These are phyloP conservation scores for Thamnophis elegans DNA, from an alignment of 2,797 vertebrate species.

Conservation along the genomic window DNA sequence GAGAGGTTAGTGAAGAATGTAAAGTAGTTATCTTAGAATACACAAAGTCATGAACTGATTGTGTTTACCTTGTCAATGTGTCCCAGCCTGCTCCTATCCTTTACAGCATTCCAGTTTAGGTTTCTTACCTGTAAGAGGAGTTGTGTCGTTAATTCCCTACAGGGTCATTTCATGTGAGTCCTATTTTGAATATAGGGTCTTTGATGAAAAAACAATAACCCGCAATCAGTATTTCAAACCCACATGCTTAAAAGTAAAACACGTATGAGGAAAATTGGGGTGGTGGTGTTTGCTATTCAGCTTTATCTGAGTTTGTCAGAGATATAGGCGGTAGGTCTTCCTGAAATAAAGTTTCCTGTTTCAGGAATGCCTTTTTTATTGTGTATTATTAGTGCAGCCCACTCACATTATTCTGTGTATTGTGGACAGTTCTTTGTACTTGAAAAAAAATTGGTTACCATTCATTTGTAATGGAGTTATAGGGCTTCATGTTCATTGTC, in stretches of 20 bases:
- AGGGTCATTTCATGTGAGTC: not conserved
- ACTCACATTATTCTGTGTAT: not conserved
- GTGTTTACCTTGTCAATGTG: not conserved
- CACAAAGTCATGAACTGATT: not conserved
- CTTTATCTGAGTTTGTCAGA: not conserved
- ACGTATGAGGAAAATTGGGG: not conserved
- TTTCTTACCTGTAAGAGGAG: not conserved
- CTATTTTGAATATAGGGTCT: not conserved
- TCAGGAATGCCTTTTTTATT: constrained; percentile 8
- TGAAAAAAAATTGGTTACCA: not conserved
- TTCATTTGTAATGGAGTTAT: not conserved
- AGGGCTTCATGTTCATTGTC: not conserved
- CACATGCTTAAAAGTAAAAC: constrained; percentile 7
- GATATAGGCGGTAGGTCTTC: constrained; percentile 16
- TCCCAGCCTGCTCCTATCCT: not conserved
- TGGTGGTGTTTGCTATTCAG: not conserved
- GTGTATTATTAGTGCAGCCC: constrained; percentile 11
- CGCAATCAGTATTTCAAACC: not conserved
- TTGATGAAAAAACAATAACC: not conserved
- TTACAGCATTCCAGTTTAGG: not conserved
- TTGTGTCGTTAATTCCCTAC: not conserved
- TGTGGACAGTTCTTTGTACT: not conserved
- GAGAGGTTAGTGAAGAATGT: not conserved
- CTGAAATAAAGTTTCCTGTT: constrained; percentile 1
- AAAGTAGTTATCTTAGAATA: not conserved